phyloP scores from a whole-genome alignment of 2,113 vertebrate genomes.

The Salvelinus alpinus region DNA sequence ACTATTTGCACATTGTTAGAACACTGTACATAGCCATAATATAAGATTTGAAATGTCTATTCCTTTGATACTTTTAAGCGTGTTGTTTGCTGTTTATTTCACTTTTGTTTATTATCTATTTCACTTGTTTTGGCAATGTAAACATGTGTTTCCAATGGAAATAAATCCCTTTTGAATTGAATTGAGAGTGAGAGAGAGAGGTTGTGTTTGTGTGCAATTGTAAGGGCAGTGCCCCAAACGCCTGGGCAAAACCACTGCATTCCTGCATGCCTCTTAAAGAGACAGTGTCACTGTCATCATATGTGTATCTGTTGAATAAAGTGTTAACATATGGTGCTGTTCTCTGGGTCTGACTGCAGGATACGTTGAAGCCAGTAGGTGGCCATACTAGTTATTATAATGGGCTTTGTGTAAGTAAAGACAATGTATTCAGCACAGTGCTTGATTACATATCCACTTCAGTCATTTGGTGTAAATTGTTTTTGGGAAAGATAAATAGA shows the following conservation, averaged over 20 bases:
- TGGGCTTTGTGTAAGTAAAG: neutral
- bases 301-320: constrained; percentile 61
- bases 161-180: no score
- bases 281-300: constrained; percentile 65
- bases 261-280: constrained; percentile 68
- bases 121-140: no score
- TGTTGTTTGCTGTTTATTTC: no score
- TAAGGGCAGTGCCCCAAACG: constrained; percentile 72
- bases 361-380: constrained; percentile 53
- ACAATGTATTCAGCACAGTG: neutral
- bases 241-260: constrained; percentile 73
- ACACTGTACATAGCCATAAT: no score
- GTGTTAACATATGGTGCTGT: constrained; percentile 64
- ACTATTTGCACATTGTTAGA: no score
- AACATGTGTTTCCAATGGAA: no score
- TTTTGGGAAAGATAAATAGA: neutral
- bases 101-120: no score
- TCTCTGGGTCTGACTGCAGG: constrained; percentile 41
- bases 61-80: no score
- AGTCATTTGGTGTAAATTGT: neutral
- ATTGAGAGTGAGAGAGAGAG: constrained; percentile 12
- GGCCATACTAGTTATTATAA: constrained; percentile 35
- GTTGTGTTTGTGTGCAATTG: constrained; percentile 59
- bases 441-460: constrained; percentile 23
- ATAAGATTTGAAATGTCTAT: no score